phyloP scores from a whole-genome alignment of 2,797 vertebrate genomes.

The Sphenopsis melanotis region DNA sequence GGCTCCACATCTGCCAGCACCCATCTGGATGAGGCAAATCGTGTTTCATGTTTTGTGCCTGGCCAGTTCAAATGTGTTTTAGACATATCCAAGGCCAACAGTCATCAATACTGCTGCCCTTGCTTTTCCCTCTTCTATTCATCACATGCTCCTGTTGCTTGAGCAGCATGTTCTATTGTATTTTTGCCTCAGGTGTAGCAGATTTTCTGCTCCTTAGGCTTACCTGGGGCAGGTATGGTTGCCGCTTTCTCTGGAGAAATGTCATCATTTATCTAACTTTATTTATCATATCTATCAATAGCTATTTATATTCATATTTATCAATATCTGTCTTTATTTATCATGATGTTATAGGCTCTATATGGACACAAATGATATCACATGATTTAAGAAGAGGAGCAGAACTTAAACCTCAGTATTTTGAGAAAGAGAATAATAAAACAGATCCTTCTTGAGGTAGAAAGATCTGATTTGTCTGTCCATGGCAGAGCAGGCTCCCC shows the following conservation, averaged over 20 bases:
- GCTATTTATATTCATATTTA: not conserved
- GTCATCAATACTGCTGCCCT: not conserved
- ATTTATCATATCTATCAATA: not conserved
- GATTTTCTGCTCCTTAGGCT: not conserved
- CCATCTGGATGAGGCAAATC: not conserved
- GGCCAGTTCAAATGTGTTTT: not conserved
- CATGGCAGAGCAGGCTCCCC: not conserved
- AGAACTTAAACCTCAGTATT: not conserved
- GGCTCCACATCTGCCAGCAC: not conserved
- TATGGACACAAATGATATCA: too few relatives aligned
- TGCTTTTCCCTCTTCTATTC: not conserved
- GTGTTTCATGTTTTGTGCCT: not conserved
- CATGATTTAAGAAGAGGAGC: not conserved
- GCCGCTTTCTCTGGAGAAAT: not conserved
- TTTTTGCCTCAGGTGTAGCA: not conserved
- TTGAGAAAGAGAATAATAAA: not conserved
- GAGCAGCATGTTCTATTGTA: not conserved
- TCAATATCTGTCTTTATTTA: not conserved
- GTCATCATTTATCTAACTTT: not conserved
- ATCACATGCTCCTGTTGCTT: not conserved
- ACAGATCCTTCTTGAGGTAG: not conserved
- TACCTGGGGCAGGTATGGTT: not conserved
- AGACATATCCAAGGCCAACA: not conserved
- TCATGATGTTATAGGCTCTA: fast-evolving
- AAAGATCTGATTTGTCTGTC: not conserved